Evolutionary conservation across 2,113 vertebrate species (phyloP), one percentile per base, ranked within the genome.

Genomic region (Platichthys stellatus): DNA sequence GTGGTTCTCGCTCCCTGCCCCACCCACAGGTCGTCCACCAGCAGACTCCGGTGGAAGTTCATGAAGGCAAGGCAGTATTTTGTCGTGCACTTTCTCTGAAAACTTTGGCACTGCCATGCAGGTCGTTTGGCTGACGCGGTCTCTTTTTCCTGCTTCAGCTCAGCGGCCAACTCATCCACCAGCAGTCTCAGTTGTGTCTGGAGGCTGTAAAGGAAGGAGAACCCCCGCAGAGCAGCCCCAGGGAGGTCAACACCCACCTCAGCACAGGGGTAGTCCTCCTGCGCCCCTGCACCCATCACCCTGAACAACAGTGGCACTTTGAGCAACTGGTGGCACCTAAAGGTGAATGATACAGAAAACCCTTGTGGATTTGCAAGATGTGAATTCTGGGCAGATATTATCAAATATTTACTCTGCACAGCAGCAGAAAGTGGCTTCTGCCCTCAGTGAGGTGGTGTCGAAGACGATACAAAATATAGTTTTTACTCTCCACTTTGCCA

Each of bases 181-280:
- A 95, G 31, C 85, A 92, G 83, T 95, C 96, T 63, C 95, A 95
- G 69, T 93, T 95, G 80, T 98, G 96, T 90, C 85, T 97, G 78
- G 95, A 97, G 82, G 95, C 95, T 35, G 77, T 83, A 8, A 88
- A 82, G 57, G 92, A 83, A 3, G 91, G 87, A 71, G 88, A 74
- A 3, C 26, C 20, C 14, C 10, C 23, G 0, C 83, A 74, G 3
- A 76, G 73, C 47, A 61, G 53, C 24, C 56, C 28, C 0, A 35
- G 43, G 13, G 59, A 28, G 3, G 70, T 13, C 40, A 12, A 24
- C 47, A 60, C 26, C 38, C 38, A 49, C 11, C 6, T 21, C 35
- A 69, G 26, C 13, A 82, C 68, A 60, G 94, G 88, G 66, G 74
- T 89, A 24, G 83, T 97, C 69, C 28, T 90, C 71, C 89, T 97